Evolutionary conservation across 2,888 invertebrate genomes (phyloP), one percentile per base, ranked within the genome.

Genomic region (Drosophila phalerata): DNA sequence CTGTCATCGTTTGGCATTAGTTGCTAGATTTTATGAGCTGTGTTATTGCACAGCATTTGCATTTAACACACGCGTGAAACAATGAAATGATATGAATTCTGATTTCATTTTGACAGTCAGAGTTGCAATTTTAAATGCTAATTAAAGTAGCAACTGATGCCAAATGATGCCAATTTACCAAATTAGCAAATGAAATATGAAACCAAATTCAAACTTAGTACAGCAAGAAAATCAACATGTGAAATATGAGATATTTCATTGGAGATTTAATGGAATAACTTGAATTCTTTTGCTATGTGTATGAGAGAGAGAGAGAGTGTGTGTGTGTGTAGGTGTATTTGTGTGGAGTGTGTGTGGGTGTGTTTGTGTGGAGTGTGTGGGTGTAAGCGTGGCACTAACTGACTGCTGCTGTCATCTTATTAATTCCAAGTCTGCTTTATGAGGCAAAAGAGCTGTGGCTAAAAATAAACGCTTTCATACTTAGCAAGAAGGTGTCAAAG

Each of bases 381-480:
- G 73, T 56, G 48, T 69, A 47, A 47, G 66, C 60, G 11, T 73
- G 72, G 52, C 79, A 51, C 70, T 77, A 77, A 85, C 69, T 87
- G 88, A 81, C 79, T 77, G 82, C 71, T 77, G 75, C 77, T 81
- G 87, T 79, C 84, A 81, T 79, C 81, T 88, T 88, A 84, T 86
- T 88, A 86, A 86, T 77, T 86, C 78, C 51, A 65, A 73, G 84
- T 72, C 30, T 8, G 67, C 65, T 58, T 17, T 10, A 8, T 17
- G 17, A 8, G 17, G 40, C 64, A 56, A 40, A 43, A 66, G 66
- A 61, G 56, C 55, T 40, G 70, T 70, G 53, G 67, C 84, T 81
- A 79, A 82, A 82, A 87, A 84, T 88, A 84, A 43, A 30, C 56
- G 28, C 45, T 56, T 48, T 9, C 9, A 42, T 67, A 25, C 66